These are phyloP conservation scores for Phocides pigmalion DNA, from an alignment of 1,140 invertebrate genomes.

Conservation along the genomic window DNA sequence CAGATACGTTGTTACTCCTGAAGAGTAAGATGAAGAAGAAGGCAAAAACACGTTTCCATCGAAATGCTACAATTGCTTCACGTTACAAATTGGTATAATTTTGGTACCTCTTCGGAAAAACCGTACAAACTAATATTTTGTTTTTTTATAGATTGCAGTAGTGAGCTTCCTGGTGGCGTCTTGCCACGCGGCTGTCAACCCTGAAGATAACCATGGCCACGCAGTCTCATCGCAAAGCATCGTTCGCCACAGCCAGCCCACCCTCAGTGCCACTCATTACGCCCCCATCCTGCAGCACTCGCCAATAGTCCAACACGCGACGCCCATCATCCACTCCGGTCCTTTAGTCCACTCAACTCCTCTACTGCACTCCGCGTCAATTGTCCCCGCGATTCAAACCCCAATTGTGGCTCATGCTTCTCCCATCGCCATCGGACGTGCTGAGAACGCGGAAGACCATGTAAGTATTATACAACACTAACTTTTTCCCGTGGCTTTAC, in stretches of 20 bases:
- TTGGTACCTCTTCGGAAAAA: too few species aligned
- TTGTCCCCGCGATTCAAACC: slow-evolving; percentile 46
- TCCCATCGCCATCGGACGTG: slow-evolving; percentile 50
- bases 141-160: slow-evolving; percentile 54
- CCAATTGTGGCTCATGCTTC: slow-evolving; percentile 40
- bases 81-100: too few species aligned
- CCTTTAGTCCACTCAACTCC: slow-evolving; percentile 50
- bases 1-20: too few species aligned
- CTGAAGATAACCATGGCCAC: slow-evolving; percentile 53
- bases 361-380: slow-evolving; percentile 57
- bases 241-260: slow-evolving; percentile 66
- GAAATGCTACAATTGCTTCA: too few species aligned
- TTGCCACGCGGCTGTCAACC: slow-evolving; percentile 58
- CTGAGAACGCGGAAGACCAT: slow-evolving; percentile 58
- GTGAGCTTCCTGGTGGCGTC: slow-evolving; percentile 58
- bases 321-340: slow-evolving; percentile 48
- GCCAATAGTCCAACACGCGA: slow-evolving; percentile 48
- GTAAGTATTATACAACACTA: slow-evolving; percentile 49
- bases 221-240: slow-evolving; percentile 76
- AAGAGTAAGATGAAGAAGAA: too few species aligned
- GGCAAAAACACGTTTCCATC: too few species aligned
- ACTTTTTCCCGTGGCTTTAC: too few species aligned
- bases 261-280: slow-evolving; percentile 46
- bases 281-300: slow-evolving; percentile 49
- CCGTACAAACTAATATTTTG: too few species aligned